These are phyloP conservation scores for Chunga burmeisteri DNA, from an alignment of 2,113 vertebrate genomes.

Conservation along the genomic window DNA sequence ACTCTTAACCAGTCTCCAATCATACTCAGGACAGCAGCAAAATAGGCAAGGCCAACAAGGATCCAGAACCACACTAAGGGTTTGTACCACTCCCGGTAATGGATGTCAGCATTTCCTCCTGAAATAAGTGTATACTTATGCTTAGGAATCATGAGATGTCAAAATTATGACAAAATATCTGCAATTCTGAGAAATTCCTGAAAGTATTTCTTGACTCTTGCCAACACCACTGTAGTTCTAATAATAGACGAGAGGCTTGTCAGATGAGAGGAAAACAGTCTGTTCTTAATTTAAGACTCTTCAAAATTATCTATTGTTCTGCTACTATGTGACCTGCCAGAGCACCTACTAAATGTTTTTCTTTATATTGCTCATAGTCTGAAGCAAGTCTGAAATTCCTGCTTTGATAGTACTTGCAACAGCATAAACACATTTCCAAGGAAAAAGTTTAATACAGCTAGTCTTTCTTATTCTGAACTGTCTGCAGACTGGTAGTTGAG, in stretches of 20 bases:
- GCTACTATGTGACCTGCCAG: neutral
- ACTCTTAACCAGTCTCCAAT: constrained; percentile 94
- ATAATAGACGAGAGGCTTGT: neutral
- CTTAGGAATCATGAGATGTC: neutral
- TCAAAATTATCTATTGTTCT: neutral
- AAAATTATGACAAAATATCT: neutral
- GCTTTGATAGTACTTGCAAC: neutral
- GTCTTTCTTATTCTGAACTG: neutral
- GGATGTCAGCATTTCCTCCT: constrained; percentile 89
- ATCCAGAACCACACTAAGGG: constrained; percentile 96
- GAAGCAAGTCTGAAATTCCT: neutral
- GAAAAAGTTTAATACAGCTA: neutral
- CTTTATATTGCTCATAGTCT: neutral
- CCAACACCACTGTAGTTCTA: neutral
- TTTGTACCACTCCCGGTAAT: constrained; percentile 95
- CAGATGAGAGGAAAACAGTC: neutral
- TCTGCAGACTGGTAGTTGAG: neutral
- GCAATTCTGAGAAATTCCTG: neutral
- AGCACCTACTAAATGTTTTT: neutral
- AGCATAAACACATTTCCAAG: neutral
- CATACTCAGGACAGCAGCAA: constrained; percentile 96
- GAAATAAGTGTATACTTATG: constrained; percentile 26
- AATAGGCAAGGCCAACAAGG: constrained; percentile 92
- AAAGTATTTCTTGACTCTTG: neutral
- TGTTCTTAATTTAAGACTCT: neutral